Base-by-base conservation (phyloP, 2,797 vertebrate genomes). In the Sebastes vulpes region DNA sequence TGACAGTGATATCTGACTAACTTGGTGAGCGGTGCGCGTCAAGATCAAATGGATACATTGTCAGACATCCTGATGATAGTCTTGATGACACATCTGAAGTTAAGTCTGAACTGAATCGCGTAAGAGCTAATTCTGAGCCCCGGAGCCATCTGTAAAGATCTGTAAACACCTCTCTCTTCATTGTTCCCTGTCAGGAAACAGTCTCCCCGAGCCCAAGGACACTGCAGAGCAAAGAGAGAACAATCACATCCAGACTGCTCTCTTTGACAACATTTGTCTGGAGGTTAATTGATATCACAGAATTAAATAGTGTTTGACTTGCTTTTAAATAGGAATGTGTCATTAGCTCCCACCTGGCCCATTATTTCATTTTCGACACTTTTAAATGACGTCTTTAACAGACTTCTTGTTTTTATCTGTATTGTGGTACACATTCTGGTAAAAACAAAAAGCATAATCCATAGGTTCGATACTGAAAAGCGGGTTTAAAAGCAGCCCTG, bases 131-230 rank as follows among this genome's bases (percentile, higher is more conserved):
- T 95, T 93, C 86, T 48, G 88, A 87, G 91, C 91, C 90, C 82
- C 54, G 89, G 64, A 92, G 92, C 89, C 81, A 89, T 92, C 83
- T 90, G 87, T 92, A 92, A 92, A 89, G 94, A 93, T 94, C 89
- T 95, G 94, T 94, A 95, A 96, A 96, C 94, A 95, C 91, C 91
- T 90, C 86, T 85, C 76, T 88, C 86, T 86, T 93, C 85, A 89
- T 92, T 90, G 93, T 92, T 93, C 84, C 84, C 86, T 94, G 94
- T 94, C 94, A 93, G 92, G 90, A 92, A 93, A 91, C 90, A 91
- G 88, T 79, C 82, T 88, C 86, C 84, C 77, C 60, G 83, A 93
- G 92, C 92, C 83, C 89, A 91, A 92, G 93, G 93, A 93, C 90
- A 94, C 87, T 57, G 86, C 77, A 74, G 89, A 89, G 92, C 65